A percentile compares a stretch with the other conserved stretches of the same genome.
These are phyloP conservation scores for Oxyruncus cristatus DNA, from an alignment of 2,113 vertebrate genomes.

Conservation along the genomic window DNA sequence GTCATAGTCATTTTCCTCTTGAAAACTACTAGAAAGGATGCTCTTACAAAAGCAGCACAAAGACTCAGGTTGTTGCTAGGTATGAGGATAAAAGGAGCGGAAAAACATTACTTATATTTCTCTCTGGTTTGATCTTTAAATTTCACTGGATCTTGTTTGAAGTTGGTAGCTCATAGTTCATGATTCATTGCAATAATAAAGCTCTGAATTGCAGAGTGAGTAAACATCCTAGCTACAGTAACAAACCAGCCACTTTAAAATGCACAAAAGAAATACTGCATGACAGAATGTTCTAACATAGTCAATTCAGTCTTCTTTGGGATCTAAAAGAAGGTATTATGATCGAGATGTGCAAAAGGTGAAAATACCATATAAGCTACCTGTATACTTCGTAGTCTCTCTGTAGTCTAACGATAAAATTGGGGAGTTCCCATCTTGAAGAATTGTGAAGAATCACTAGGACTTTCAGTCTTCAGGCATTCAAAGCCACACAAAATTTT, in stretches of 20 bases:
- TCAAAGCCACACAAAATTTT: neutral
- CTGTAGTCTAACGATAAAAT: neutral
- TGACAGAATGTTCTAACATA: neutral
- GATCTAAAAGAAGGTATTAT: neutral
- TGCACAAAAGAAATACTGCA: neutral
- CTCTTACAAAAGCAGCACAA: neutral
- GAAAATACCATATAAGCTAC: neutral
- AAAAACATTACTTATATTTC: neutral
- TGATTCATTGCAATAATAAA: conserved; percentile 31
- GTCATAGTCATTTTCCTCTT: neutral
- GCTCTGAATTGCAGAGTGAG: neutral
- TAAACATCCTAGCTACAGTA: conserved; percentile 9
- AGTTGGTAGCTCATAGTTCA: neutral
- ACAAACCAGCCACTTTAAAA: neutral
- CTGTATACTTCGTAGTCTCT: neutral
- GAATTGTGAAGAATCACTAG: neutral
- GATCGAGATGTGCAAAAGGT: neutral
- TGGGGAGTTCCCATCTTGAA: neutral
- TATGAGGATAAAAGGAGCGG: neutral
- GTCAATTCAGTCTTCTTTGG: neutral
- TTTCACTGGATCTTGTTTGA: neutral
- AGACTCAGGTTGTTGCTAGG: neutral
- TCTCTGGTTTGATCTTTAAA: neutral
- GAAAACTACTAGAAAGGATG: neutral
- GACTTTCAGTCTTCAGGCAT: neutral